Base-by-base conservation (phyloP, 1,140 invertebrate genomes). In the Trichonephila clavipes region DNA sequence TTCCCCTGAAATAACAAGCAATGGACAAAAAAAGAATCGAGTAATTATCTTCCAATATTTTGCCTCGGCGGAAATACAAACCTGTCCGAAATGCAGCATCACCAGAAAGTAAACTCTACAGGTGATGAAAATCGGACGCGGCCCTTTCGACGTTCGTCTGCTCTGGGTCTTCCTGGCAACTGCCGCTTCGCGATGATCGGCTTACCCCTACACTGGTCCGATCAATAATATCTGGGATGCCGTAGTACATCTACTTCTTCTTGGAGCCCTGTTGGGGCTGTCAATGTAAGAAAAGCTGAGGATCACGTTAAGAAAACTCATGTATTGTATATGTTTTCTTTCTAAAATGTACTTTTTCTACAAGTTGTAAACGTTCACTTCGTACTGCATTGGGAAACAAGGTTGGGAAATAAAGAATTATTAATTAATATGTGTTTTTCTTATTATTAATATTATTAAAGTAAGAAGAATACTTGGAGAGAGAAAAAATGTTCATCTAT, bases 221-320 rank as follows among this genome's bases (percentile, higher is more conserved):
- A 59, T 83, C 82, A 8, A 83, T 83, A 83, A 83, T 58, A 59
- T 59, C 82, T 28, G 82, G 82, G 82, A 12, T 77, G 14, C 24
- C 10, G 72, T 6, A 18, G 5, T 34, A 77, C 28, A 40, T 10
- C 24, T 77, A 77, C 12, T 34, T 16, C 18, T 19, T 18, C 72
- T 40, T 18, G 24, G 3, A 19, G 51, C 51, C 10, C 51, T 51
- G 7, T 51, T 51, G 10, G 10, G 51, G 7, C 7, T 51, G 51
- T 51, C 5, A 10, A 12, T 7, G 51, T 51, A 51, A 7, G 10
- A 12, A 51, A 51, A 10, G 51, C 51, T 12, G 51, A 51, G 10
- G 10, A 51, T 51, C 4, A 51, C 7, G 51, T 51, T 51, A 12
- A 51, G 51, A 51, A 12, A 51, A 51, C 51, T 51, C 51, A 7